Percentiles rank a stretch among this genome's conserved stretches.
Conservation (phyloP, 2,797 vertebrate species). For the Rousettus madagascariensis region DNA sequence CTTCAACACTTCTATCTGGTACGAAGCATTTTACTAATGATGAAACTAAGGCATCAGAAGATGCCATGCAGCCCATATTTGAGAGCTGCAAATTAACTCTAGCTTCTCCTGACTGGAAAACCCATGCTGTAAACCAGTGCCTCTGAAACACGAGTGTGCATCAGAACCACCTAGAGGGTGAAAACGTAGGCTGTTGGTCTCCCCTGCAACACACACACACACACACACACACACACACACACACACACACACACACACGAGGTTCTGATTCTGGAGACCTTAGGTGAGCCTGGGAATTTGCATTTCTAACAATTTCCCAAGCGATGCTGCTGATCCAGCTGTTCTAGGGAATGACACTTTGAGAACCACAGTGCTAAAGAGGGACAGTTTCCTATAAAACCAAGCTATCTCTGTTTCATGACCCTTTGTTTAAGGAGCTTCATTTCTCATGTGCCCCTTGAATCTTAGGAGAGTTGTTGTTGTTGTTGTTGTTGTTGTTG, state of each 20-base stretch:
- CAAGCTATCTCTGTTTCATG: background rate
- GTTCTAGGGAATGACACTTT: background rate
- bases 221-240: background rate
- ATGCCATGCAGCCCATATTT: background rate
- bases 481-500: no score
- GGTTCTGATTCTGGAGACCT: background rate
- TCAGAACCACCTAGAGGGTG: background rate
- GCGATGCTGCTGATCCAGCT: background rate
- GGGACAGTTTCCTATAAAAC: background rate
- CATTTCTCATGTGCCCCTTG: background rate
- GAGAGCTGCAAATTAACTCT: background rate
- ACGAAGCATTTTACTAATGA: background rate
- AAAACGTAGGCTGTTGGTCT: background rate
- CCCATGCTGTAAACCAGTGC: background rate
- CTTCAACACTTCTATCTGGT: background rate
- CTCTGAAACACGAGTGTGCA: background rate
- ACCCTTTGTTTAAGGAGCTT: background rate
- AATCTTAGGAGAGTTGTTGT: background rate
- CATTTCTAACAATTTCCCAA: background rate
- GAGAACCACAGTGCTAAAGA: background rate
- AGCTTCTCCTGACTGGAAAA: conserved; percentile 11
- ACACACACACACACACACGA: background rate
- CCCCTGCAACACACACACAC: background rate
- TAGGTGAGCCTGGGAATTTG: background rate
- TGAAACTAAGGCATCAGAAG: background rate